These are phyloP conservation scores for Crypturellus tataupa DNA, from an alignment of 2,797 vertebrate genomes.

Conservation along the genomic window DNA sequence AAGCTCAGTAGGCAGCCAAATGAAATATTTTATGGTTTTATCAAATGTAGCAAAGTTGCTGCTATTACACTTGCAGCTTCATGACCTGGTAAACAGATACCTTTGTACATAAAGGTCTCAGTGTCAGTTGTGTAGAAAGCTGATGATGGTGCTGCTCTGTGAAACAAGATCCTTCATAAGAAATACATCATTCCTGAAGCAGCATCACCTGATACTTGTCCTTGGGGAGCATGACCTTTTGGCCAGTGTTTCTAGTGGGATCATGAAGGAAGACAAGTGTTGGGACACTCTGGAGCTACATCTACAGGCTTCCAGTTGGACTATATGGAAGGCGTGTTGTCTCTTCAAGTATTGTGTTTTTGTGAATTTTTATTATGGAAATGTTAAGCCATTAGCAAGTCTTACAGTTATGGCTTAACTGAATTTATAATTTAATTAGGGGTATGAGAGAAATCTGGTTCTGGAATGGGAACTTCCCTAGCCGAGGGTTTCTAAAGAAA, in stretches of 20 bases:
- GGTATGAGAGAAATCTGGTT: neutral
- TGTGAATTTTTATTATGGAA: neutral
- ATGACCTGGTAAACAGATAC: slow-evolving; percentile 64
- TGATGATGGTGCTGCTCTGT: slow-evolving; percentile 30
- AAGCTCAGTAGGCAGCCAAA: slow-evolving; percentile 61
- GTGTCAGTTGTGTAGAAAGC: slow-evolving; percentile 46
- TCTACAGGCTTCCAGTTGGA: neutral
- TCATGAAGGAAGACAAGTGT: neutral
- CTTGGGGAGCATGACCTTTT: neutral
- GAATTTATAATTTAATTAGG: neutral
- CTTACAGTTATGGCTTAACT: neutral
- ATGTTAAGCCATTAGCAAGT: neutral
- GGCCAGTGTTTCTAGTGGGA: neutral
- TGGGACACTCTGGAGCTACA: neutral
- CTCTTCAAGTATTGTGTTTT: neutral
- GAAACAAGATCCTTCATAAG: slow-evolving; percentile 32
- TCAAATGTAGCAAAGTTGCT: slow-evolving; percentile 40
- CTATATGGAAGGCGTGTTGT: neutral
- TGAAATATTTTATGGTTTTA: slow-evolving; percentile 29
- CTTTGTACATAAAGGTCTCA: slow-evolving; percentile 46
- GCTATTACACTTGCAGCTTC: slow-evolving; percentile 67
- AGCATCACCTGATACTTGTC: slow-evolving; percentile 36
- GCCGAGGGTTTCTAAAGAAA: neutral
- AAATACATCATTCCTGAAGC: neutral
- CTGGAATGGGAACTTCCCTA: neutral